Evolutionary conservation across 2,113 vertebrate species (phyloP), one percentile per base, ranked within the genome.

Genomic region (Cyphomyrus plagiostoma): DNA sequence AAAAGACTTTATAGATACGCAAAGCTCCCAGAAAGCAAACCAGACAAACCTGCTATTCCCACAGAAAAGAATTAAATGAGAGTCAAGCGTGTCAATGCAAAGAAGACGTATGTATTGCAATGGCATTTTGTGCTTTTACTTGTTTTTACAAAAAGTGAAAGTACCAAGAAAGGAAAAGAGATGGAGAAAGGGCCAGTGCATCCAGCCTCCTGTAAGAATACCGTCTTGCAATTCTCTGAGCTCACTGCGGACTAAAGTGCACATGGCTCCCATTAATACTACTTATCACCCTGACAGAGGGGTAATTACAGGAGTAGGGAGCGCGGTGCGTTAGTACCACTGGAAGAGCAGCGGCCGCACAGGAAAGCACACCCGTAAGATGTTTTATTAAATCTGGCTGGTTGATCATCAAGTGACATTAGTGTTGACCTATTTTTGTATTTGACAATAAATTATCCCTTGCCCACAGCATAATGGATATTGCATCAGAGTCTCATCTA

Each of bases 231-330:
- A 96, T 95, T 95, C 96, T 96, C 95, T 93, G 91, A 96, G 95
- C 95, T 93, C 95, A 95, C 95, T 92, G 95, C 95, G 94, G 96
- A 96, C 96, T 96, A 95, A 96, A 97, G 97, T 97, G 96, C 97
- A 97, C 95, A 94, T 95, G 95, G 94, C 96, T 95, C 94, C 97
- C 97, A 97, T 97, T 97, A 97, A 97, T 97, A 97, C 97, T 96
- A 97, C 97, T 98, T 97, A 97, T 97, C 96, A 96, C 95, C 94
- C 95, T 97, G 97, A 97, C 97, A 97, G 97, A 96, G 96, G 95
- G 91, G 96, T 97, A 97, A 97, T 98, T 97, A 97, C 96, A 96
- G 95, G 93, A 94, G 94, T 89, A 93, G 95, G 92, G 93, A 93
- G 95, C 93, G 93, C 91, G 94, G 95, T 95, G 95, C 96, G 96